phyloP scores from a whole-genome alignment of 2,888 invertebrate species.

The Drosophila koepferae region DNA sequence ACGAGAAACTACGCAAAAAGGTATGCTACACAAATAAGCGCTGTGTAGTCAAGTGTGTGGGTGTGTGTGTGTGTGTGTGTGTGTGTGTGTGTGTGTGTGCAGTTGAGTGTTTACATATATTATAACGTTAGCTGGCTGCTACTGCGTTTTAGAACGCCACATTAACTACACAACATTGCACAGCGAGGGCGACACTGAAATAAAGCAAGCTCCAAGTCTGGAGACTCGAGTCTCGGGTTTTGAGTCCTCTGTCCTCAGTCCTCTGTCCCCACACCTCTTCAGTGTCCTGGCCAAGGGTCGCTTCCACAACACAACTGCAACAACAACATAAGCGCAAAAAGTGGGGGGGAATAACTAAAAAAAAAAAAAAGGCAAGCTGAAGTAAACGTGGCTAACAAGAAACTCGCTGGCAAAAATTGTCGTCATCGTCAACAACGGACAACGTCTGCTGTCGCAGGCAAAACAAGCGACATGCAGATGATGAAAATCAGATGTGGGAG shows the following conservation, averaged over 20 bases:
- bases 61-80: slow-evolving; percentile 12
- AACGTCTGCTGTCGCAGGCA: slow-evolving; percentile 43
- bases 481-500: not conserved
- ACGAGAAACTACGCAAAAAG: slow-evolving; percentile 76
- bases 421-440: slow-evolving; percentile 57
- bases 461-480: slow-evolving; percentile 35
- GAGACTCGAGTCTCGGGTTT: slow-evolving; percentile 11
- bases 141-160: slow-evolving; percentile 78
- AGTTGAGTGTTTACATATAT: slow-evolving; percentile 76
- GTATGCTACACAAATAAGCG: slow-evolving; percentile 71
- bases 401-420: slow-evolving; percentile 57
- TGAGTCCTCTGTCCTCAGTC: not conserved
- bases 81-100: slow-evolving; percentile 40
- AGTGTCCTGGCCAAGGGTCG: slow-evolving; percentile 9
- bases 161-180: slow-evolving; percentile 78
- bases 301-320: not conserved
- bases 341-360: not conserved
- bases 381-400: slow-evolving; percentile 32
- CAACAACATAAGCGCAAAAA: not conserved
- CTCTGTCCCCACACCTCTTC: too few relatives aligned
- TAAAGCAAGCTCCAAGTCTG: slow-evolving; percentile 1
- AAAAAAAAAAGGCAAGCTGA: slow-evolving; percentile 12
- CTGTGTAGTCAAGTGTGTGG: slow-evolving; percentile 45
- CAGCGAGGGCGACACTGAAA: slow-evolving; percentile 46
- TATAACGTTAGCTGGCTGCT: slow-evolving; percentile 57